Evolutionary conservation across 2,888 invertebrate species (phyloP), one percentile per base, ranked within the genome.

Genomic region (Rotaria sp.): DNA sequence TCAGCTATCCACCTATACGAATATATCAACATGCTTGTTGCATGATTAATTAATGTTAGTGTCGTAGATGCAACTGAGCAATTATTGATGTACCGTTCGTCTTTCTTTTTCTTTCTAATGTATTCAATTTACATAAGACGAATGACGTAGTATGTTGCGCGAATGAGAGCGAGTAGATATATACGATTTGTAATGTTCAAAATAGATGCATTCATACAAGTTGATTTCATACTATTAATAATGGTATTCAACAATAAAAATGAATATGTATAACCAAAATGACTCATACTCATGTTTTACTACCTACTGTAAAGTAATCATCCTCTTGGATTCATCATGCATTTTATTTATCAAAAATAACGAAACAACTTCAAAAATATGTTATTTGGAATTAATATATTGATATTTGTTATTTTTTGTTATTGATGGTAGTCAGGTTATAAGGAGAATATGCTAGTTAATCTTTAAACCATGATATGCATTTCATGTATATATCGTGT

Each of bases 391-490:
- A 35, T 67, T 4, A 15, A 15, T 35, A 35, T 21, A 21, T 35
- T 5, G 7, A 67, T 35, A n/a, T n/a, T n/a, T n/a, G n/a, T n/a
- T n/a, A n/a, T 26, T 67, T 35, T 55, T n/a, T n/a, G n/a, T 55
- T n/a, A n/a, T 67, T 67, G 35, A 67, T 2, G 15, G 15, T 35
- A 67, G 35, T 13, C 67, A 13, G 67, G 35, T 35, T 4, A 67
- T 67, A 35, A n/a, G n/a, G n/a, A n/a, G 35, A 15, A 52, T 67
- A 21, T 35, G 10, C 26, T 0, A 59, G 5, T 24, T 41, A 41
- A 80, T 7, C 5, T 85, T 87, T 85, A 87, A 84, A 87, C 84
- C 85, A 87, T 85, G 30, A 87, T 84, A 57, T 85, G 85, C n/a
- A n/a, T 57, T 35, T 85, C 87, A 11, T 85, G 57, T 24, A 84